A percentile compares a stretch with the other conserved stretches of the same genome.
Evolutionary conservation across 2,113 vertebrate species (phyloP).

Genomic region (Hymenochirus boettgeri): DNA sequence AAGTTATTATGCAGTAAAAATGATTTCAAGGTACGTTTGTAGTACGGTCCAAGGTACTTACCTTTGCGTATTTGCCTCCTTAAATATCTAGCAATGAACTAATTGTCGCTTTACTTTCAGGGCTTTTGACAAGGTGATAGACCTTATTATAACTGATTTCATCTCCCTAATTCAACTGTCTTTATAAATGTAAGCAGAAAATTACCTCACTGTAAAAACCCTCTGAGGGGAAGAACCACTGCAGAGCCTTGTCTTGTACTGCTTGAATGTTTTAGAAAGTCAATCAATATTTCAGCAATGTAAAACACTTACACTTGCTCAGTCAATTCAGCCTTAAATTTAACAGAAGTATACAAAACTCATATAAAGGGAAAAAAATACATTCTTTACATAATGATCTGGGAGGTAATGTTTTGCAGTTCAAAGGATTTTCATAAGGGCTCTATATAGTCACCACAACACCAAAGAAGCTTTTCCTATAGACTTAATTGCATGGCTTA

Average conservation of each 20-base stretch:
- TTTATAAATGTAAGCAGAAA: conserved; percentile 36
- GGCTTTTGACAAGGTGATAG: conserved; percentile 24
- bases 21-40: neutral
- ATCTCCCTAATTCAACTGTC: conserved; percentile 13
- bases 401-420: too few species aligned
- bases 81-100: neutral
- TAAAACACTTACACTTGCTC: conserved; percentile 20
- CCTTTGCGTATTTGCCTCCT: neutral
- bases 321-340: conserved; percentile 19
- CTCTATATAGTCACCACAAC: too few species aligned
- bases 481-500: too few species aligned
- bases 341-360: neutral
- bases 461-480: too few species aligned
- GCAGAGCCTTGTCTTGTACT: conserved; percentile 25
- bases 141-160: conserved; percentile 27
- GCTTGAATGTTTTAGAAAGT: conserved; percentile 29
- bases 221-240: conserved; percentile 24
- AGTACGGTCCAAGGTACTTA: too few species aligned
- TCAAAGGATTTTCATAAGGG: too few species aligned
- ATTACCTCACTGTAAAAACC: conserved; percentile 37
- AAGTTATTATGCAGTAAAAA: neutral
- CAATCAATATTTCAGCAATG: conserved; percentile 38
- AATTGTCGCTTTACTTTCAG: conserved; percentile 28
- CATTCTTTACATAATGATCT: too few species aligned
- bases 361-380: too few species aligned